Evolutionary conservation across 2,888 invertebrate genomes (phyloP).

Genomic region (Glomeris marginata): DNA sequence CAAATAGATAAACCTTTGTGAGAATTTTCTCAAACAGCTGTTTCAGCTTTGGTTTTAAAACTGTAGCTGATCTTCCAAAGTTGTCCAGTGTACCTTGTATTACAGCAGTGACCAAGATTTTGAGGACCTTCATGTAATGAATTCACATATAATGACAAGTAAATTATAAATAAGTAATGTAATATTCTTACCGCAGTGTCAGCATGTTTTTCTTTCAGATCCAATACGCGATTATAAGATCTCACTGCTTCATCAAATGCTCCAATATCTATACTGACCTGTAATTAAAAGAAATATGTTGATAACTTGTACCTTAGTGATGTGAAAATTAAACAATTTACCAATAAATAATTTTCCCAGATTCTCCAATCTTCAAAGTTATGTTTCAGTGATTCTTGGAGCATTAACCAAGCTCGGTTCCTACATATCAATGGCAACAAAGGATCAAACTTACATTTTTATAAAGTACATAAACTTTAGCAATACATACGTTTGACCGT

Average conservation of each 20-base stretch:
- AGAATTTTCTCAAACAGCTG: slow-evolving; percentile 7
- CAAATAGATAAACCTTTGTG: slow-evolving; percentile 1
- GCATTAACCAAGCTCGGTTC: slow-evolving; percentile 57
- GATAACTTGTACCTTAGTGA: not conserved
- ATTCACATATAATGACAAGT: not conserved
- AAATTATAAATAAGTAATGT: not conserved
- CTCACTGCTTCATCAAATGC: slow-evolving; percentile 69
- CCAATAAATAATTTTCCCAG: slow-evolving; percentile 88
- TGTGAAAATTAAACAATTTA: slow-evolving; percentile 28
- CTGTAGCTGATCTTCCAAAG: slow-evolving; percentile 2
- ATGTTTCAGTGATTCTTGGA: slow-evolving; percentile 78
- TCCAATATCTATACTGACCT: slow-evolving; percentile 59
- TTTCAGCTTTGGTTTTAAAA: not conserved
- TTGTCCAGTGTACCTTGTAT: not conserved
- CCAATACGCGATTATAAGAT: slow-evolving; percentile 69
- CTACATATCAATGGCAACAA: slow-evolving; percentile 3
- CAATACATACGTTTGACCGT: slow-evolving; percentile 53
- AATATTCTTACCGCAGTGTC: slow-evolving; percentile 49
- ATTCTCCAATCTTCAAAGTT: slow-evolving; percentile 81
- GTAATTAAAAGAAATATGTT: slow-evolving; percentile 36
- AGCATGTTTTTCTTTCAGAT: slow-evolving; percentile 62
- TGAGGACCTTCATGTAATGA: slow-evolving; percentile 2
- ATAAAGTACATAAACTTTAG: not conserved
- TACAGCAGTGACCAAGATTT: slow-evolving; percentile 2
- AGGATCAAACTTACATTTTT: no score